These are phyloP conservation scores for Microplitis manilae DNA, from an alignment of 2,888 invertebrate species.

Conservation along the genomic window DNA sequence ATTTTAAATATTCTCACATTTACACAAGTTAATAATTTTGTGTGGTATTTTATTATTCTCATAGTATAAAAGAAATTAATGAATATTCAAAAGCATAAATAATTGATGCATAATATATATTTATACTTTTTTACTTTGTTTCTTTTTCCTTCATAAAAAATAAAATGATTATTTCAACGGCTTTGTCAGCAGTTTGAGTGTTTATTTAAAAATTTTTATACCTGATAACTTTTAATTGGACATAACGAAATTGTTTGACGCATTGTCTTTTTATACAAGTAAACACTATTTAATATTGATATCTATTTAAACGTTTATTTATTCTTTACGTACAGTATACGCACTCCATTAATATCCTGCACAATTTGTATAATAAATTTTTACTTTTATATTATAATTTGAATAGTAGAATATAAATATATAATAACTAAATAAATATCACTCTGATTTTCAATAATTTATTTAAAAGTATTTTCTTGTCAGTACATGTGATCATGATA, in stretches of 20 bases:
- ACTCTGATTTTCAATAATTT: not conserved
- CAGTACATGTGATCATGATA: constrained; percentile 34
- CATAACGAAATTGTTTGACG: not conserved
- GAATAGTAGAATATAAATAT: not conserved
- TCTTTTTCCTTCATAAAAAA: not conserved
- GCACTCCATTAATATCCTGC: not conserved
- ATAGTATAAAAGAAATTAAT: not conserved
- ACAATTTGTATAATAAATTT: not conserved
- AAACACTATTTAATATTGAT: not conserved
- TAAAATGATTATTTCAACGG: not conserved
- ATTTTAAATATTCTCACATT: no score
- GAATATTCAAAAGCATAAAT: not conserved
- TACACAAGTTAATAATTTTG: no score
- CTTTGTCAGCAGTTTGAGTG: not conserved
- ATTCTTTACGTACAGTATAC: not conserved
- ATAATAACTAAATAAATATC: not conserved
- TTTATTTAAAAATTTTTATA: not conserved
- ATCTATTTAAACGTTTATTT: constrained; percentile 6
- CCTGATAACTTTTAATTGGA: not conserved
- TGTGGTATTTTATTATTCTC: no score
- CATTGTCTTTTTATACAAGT: constrained; percentile 6
- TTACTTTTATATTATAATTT: not conserved
- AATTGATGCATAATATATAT: not conserved
- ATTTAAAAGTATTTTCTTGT: constrained; percentile 9
- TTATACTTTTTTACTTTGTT: not conserved